Evolutionary conservation across 2,797 vertebrate species (phyloP).

Genomic region (Spea hammondii): DNA sequence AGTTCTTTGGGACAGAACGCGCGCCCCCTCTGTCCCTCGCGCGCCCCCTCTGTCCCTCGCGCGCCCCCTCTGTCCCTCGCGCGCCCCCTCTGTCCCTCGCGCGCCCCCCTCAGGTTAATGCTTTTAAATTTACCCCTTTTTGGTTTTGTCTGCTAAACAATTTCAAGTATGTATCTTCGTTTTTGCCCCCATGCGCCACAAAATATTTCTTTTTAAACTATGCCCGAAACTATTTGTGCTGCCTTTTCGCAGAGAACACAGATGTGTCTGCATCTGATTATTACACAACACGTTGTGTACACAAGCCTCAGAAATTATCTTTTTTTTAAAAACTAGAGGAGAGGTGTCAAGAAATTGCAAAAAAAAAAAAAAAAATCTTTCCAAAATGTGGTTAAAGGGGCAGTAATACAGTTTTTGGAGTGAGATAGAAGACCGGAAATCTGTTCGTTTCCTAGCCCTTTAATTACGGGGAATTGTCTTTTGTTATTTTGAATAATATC

Average conservation of each 20-base stretch:
- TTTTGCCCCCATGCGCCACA: neutral
- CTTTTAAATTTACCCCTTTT: neutral
- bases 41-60: no score
- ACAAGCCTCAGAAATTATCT: neutral
- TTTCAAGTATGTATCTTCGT: conserved; percentile 13
- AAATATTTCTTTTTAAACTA: neutral
- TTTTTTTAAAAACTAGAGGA: neutral
- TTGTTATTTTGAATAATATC: no score
- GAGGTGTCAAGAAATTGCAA: neutral
- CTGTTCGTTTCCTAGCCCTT: no score
- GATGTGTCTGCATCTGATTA: neutral
- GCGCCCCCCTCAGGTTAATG: conserved; percentile 11
- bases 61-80: no score
- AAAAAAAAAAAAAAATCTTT: no score
- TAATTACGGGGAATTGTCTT: no score
- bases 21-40: no score
- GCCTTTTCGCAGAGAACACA: neutral
- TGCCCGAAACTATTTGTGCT: neutral
- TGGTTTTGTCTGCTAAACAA: conserved; percentile 7
- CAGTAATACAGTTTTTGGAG: no score
- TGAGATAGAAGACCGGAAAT: no score
- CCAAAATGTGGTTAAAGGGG: no score
- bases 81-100: neutral
- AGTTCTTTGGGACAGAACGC: no score
- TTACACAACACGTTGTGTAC: conserved; percentile 1